These are phyloP conservation scores for Lumbricus terrestris DNA, from an alignment of 2,888 invertebrate species.

Conservation along the genomic window DNA sequence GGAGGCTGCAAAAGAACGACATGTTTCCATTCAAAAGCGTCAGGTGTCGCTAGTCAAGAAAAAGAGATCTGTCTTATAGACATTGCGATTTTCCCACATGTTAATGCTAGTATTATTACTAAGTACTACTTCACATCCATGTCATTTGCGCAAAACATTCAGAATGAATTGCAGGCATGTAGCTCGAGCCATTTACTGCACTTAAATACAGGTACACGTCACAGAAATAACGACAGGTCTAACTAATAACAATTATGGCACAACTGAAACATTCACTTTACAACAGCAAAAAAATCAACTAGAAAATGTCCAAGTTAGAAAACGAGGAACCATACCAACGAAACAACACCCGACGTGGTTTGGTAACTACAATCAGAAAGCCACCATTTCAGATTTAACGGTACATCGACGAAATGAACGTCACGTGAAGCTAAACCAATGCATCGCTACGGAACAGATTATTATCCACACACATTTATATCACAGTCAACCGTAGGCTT, in stretches of 20 bases:
- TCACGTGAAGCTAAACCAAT: not conserved
- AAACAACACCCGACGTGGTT: not conserved
- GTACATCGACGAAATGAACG: not conserved
- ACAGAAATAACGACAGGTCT: not conserved
- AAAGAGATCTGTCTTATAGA: not conserved
- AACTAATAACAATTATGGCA: not conserved
- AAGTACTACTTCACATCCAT: too few relatives aligned
- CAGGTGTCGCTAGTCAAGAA: not conserved
- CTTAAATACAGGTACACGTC: not conserved
- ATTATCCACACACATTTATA: constrained; percentile 19
- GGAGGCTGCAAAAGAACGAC: not conserved
- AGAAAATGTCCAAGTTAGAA: not conserved
- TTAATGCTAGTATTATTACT: not conserved
- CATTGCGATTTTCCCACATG: not conserved
- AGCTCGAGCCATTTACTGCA: not conserved
- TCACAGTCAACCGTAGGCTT: constrained; percentile 17
- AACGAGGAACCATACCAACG: not conserved
- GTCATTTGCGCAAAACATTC: not conserved
- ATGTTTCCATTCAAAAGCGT: not conserved
- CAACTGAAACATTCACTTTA: not conserved
- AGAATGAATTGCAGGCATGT: not conserved
- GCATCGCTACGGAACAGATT: not conserved
- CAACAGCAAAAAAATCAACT: not conserved
- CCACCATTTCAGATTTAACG: not conserved
- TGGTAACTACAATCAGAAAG: not conserved